These are phyloP conservation scores for Drosophila parvula DNA, from an alignment of 1,140 invertebrate species.

Conservation along the genomic window DNA sequence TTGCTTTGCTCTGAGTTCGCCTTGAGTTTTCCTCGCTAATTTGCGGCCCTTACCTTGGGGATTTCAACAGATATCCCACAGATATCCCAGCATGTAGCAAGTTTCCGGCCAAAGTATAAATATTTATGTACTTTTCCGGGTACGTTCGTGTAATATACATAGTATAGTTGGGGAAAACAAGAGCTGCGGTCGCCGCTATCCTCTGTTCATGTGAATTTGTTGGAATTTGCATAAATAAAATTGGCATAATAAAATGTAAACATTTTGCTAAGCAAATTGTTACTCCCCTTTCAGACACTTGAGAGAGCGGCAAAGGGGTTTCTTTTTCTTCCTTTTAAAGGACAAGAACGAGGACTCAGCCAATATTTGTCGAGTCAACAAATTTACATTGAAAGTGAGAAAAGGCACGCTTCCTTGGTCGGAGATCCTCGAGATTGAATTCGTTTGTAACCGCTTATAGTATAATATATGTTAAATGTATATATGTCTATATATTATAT, in stretches of 20 bases:
- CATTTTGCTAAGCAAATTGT: constrained; percentile 80
- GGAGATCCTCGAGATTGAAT: constrained; percentile 9
- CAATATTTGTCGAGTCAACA: constrained; percentile 74
- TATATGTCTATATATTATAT: background rate
- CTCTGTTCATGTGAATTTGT: constrained; percentile 10
- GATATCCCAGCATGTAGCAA: background rate
- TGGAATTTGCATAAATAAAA: constrained; percentile 79
- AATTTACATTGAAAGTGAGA: constrained; percentile 68
- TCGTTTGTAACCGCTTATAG: background rate
- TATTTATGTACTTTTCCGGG: constrained; percentile 5
- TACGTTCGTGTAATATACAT: constrained; percentile 19
- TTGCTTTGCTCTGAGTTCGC: constrained; percentile 6
- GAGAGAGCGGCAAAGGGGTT: background rate
- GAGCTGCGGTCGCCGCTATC: constrained; percentile 36
- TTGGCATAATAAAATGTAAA: constrained; percentile 81
- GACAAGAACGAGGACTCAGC: constrained; percentile 4
- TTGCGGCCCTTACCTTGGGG: constrained; percentile 40
- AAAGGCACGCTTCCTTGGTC: constrained; percentile 1
- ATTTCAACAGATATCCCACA: constrained; percentile 1
- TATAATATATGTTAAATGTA: background rate
- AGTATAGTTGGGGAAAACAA: constrained; percentile 39
- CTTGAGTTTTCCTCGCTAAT: constrained; percentile 47
- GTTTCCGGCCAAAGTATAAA: constrained; percentile 13
- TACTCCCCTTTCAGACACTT: constrained; percentile 29
- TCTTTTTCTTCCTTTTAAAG: too few relatives aligned